phyloP scores from a whole-genome alignment of 2,797 vertebrate species.

The Ibycter americanus region DNA sequence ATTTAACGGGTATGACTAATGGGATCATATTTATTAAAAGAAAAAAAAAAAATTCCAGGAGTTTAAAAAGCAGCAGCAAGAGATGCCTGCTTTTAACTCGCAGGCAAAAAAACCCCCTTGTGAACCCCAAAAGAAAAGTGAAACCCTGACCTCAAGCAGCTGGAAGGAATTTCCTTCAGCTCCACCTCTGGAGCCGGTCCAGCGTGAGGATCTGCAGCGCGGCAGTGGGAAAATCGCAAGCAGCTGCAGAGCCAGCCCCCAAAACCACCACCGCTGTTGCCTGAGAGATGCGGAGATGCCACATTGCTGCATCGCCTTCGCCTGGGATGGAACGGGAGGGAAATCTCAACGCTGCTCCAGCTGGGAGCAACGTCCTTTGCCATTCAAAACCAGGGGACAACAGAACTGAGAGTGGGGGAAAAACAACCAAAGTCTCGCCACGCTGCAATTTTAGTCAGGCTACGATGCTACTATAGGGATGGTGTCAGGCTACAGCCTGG shows the following conservation, averaged over 20 bases:
- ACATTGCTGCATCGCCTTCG: fast-evolving
- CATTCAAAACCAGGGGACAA: not conserved
- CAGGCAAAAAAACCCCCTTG: not conserved
- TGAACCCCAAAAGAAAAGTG: not conserved
- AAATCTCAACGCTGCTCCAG: not conserved
- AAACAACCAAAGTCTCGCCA: not conserved
- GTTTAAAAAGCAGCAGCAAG: not conserved
- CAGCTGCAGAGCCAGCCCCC: not conserved
- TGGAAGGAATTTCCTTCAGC: constrained; percentile 57
- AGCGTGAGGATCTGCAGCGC: not conserved
- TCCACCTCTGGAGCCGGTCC: constrained; percentile 13
- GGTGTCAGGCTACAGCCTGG: not conserved
- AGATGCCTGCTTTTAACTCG: not conserved
- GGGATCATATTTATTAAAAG: not conserved
- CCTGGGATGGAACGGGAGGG: not conserved
- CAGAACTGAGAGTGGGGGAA: fast-evolving
- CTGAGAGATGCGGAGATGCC: not conserved
- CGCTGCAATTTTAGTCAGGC: not conserved
- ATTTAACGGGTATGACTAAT: not conserved
- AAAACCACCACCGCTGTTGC: fast-evolving
- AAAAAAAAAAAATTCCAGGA: not conserved
- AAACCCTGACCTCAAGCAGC: constrained; percentile 29
- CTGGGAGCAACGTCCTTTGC: not conserved
- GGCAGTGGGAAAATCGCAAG: not conserved
- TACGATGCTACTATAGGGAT: fast-evolving